Percentiles rank a stretch among this genome's conserved stretches.
Conservation (phyloP, 2,113 vertebrate species). For the Crotophaga sulcirostris region DNA sequence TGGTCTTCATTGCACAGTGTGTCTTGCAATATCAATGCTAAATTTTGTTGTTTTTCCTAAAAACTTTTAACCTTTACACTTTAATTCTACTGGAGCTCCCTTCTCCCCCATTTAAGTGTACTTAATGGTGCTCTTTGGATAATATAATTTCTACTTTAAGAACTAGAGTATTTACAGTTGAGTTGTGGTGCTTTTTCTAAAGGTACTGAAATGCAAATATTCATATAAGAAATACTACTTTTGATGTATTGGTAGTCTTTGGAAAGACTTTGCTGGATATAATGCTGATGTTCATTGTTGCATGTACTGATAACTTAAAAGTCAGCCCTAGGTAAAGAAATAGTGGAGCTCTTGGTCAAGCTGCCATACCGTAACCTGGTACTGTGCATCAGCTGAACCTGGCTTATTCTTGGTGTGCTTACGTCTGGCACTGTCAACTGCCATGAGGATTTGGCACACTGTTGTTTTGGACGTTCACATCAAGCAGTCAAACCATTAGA, state of each 20-base stretch:
- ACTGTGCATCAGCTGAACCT: neutral
- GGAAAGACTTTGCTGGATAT: neutral
- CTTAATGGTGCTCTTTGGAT: neutral
- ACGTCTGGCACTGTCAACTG: fast-evolving
- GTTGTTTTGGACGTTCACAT: neutral
- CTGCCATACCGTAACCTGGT: fast-evolving
- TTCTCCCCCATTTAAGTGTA: neutral
- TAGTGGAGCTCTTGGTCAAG: neutral
- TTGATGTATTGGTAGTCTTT: neutral
- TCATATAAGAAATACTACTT: neutral
- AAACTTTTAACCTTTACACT: neutral
- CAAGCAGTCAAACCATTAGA: neutral
- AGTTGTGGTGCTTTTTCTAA: neutral
- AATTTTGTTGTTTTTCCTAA: neutral
- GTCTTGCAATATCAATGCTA: neutral
- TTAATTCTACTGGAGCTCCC: neutral
- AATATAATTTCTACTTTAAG: neutral
- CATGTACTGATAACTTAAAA: neutral
- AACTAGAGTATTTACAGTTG: neutral
- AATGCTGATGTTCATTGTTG: neutral
- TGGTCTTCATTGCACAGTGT: neutral
- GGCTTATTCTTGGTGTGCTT: neutral
- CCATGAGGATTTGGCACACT: neutral
- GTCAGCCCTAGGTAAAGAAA: neutral
- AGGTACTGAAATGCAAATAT: neutral